phyloP scores from a whole-genome alignment of 2,888 invertebrate genomes.

The Sarcophaga variegata region DNA sequence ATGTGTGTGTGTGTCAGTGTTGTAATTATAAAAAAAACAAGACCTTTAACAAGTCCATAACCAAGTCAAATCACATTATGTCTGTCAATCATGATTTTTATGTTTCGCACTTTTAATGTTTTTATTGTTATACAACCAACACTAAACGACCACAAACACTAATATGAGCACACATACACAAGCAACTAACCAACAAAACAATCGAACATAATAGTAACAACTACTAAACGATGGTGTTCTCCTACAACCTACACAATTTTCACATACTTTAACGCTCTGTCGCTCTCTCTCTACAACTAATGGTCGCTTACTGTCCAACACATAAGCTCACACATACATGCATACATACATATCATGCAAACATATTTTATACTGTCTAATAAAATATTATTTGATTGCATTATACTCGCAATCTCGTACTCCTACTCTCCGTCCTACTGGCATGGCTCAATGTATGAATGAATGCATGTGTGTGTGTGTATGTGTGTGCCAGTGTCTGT shows the following conservation, averaged over 20 bases:
- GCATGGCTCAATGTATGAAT: background rate
- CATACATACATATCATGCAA: background rate
- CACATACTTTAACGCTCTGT: background rate
- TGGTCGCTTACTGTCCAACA: background rate
- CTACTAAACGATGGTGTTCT: background rate
- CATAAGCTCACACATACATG: background rate
- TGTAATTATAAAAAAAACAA: background rate
- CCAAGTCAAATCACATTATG: conserved; percentile 61
- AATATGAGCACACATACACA: background rate
- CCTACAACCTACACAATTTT: too few species aligned
- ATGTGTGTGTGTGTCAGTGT: background rate
- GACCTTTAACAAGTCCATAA: conserved; percentile 10
- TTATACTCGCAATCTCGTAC: too few species aligned
- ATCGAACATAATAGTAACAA: background rate
- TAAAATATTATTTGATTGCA: background rate
- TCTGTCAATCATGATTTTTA: conserved; percentile 62
- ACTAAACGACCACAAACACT: background rate
- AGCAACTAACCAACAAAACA: background rate
- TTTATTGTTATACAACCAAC: background rate
- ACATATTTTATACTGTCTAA: background rate
- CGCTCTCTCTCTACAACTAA: background rate
- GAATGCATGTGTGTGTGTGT: background rate
- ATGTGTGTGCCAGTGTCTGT: background rate
- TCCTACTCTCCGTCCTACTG: background rate
- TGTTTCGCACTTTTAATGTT: conserved; percentile 31